phyloP scores from a whole-genome alignment of 2,113 vertebrate genomes.

The Bubo blakistoni region DNA sequence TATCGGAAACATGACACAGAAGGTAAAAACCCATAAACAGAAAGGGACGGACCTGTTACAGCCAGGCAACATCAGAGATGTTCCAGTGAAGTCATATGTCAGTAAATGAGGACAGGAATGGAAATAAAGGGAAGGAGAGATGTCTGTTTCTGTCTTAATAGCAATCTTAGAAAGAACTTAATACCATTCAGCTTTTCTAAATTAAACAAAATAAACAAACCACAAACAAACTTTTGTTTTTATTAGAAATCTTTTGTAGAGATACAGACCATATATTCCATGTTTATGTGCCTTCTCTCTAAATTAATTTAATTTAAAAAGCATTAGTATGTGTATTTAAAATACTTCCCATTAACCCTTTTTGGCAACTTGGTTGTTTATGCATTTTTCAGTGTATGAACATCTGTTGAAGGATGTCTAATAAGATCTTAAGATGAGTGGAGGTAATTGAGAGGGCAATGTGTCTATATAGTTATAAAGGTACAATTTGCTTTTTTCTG shows the following conservation, averaged over 20 bases:
- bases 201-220: background rate
- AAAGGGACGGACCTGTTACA: background rate
- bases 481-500: background rate
- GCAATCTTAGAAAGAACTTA: background rate
- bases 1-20: background rate
- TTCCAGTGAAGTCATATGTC: background rate
- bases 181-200: background rate
- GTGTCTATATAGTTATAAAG: background rate
- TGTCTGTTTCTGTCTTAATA: background rate
- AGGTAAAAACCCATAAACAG: background rate
- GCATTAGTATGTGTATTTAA: background rate
- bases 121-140: background rate
- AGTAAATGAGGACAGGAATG: background rate
- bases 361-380: background rate
- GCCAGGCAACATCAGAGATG: background rate
- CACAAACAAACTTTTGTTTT: background rate
- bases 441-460: background rate
- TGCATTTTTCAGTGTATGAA: background rate
- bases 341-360: background rate
- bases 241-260: background rate
- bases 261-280: background rate
- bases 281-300: background rate
- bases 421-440: background rate
- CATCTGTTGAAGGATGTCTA: background rate
- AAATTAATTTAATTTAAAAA: background rate